These are phyloP conservation scores for Chelonia mydas DNA, from an alignment of 2,797 vertebrate genomes.

Conservation along the genomic window DNA sequence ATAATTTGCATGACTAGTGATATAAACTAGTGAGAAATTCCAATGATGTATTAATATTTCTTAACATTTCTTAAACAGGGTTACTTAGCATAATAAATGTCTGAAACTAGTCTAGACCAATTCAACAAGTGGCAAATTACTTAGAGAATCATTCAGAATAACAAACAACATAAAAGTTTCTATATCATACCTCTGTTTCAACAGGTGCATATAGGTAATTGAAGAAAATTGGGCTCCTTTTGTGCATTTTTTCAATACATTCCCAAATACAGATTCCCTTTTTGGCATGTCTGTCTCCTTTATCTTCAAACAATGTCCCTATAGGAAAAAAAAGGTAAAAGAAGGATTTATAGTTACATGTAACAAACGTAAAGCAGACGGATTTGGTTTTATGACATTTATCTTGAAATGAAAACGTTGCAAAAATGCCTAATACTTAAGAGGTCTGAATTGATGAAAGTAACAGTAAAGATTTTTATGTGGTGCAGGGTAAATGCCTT, in stretches of 20 bases:
- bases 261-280: constrained; percentile 98
- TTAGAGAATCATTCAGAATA: constrained; percentile 37
- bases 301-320: constrained; percentile 98
- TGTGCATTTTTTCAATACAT: constrained; percentile 93
- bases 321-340: constrained; percentile 52
- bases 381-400: not conserved
- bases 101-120: constrained; percentile 8
- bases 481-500: not conserved
- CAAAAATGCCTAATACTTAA: not conserved
- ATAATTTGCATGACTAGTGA: not conserved
- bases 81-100: not conserved
- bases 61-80: not conserved
- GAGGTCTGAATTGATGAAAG: not conserved
- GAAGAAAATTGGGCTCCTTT: constrained; percentile 94
- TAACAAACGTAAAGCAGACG: not conserved
- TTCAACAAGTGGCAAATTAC: not conserved
- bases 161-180: constrained; percentile 7
- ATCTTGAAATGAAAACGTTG: not conserved
- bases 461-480: not conserved
- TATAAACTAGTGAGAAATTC: not conserved
- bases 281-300: constrained; percentile 93
- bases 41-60: not conserved
- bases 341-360: not conserved
- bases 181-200: constrained; percentile 86
- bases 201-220: constrained; percentile 94